Percentiles rank a stretch among this genome's conserved stretches.
Evolutionary conservation across 2,113 vertebrate species (phyloP).

Genomic region (Neomonachus schauinslandi): DNA sequence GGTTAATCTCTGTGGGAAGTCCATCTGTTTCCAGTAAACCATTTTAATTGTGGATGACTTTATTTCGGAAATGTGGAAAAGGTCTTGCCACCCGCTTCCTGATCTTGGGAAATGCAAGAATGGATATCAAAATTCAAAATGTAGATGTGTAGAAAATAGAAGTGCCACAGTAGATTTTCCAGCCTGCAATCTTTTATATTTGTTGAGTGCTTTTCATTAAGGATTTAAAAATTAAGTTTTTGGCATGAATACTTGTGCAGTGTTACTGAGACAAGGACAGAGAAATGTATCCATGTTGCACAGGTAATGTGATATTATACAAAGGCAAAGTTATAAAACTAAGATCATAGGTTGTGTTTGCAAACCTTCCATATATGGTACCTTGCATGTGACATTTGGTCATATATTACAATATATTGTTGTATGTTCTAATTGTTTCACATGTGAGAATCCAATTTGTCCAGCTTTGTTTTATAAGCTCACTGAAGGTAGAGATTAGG

Average conservation of each 20-base stretch:
- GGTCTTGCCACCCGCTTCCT: conserved; percentile 64
- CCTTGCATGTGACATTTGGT: background rate
- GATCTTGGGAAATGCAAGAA: conserved; percentile 50
- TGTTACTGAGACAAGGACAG: background rate
- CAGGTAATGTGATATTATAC: background rate
- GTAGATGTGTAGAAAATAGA: background rate
- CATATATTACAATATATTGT: background rate
- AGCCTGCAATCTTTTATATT: background rate
- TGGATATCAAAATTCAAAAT: conserved; percentile 56
- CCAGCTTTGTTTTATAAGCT: background rate
- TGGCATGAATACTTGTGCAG: background rate
- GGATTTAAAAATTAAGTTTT: conserved; percentile 23
- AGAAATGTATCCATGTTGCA: background rate
- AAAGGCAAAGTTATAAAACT: background rate
- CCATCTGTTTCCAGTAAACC: conserved; percentile 82
- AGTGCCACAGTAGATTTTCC: background rate
- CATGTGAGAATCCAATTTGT: background rate
- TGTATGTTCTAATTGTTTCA: background rate
- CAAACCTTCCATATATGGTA: background rate
- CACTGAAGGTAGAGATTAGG: background rate
- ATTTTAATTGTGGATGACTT: conserved; percentile 82
- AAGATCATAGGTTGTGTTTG: background rate
- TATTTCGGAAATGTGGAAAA: conserved; percentile 74
- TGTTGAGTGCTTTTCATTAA: conserved; percentile 3
- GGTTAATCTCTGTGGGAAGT: conserved; percentile 83